Evolutionary conservation across 2,888 invertebrate species (phyloP), one percentile per base, ranked within the genome.

Genomic region (Cataglyphis altisquamis): DNA sequence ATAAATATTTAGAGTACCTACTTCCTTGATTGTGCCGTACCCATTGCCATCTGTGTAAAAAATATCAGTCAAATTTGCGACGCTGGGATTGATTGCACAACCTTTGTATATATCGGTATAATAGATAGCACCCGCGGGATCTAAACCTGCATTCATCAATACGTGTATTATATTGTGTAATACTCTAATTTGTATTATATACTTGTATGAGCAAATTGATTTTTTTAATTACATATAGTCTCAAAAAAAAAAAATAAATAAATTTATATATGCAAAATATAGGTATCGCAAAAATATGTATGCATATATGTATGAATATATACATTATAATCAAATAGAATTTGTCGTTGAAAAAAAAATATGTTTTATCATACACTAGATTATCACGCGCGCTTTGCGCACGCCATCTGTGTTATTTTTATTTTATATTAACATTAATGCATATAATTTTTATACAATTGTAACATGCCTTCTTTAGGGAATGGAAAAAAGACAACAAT

Each of bases 1-100:
- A 21, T 64, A 64, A 64, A 64, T 21, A 39, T 64, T 64, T 15
- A 64, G 36, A 3, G 10, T 39, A 39, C 64, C 64, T 36, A 64
- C 64, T 36, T 64, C 10, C 15, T 21, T 8, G 15, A 15, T 6
- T 3, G 15, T 21, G 8, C 32, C 36, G 12, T 21, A 21, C 12
- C 36, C 36, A 63, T 15, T 39, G 3, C 36, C 21, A 36, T 39
- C n/a, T n/a, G 64, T 64, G 21, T 64, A 64, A 64, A 64, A 39
- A 21, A 12, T 21, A 6, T 64, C 64, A 6, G 39, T 39, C 3
- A 64, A 64, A 8, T 21, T 10, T 39, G 64, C 64, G 39, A 21
- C n/a, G 3, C 6, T 8, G 15, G 64, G 39, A 39, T 39, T 36
- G 6, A 64, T 64, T 64, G 0, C 6, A 39, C 64, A 64, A 64